Conservation (phyloP, 2,113 vertebrate species). For the Sciurus niger region DNA sequence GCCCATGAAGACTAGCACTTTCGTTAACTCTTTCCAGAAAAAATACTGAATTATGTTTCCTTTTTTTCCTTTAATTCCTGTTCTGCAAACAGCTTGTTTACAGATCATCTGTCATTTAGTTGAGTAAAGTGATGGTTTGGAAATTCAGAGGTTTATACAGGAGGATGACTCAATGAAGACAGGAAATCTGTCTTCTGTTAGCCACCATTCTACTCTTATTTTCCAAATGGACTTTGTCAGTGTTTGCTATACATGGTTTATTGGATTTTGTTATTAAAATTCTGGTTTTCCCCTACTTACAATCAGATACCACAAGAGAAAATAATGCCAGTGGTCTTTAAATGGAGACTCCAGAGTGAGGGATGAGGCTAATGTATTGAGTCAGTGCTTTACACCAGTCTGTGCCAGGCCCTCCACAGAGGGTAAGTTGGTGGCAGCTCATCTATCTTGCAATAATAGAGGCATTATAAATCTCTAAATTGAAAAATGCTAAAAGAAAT, state of each 20-base stretch:
- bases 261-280: slow-evolving; percentile 57
- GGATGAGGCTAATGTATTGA: slow-evolving; percentile 76
- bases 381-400: slow-evolving; percentile 80
- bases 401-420: neutral
- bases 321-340: slow-evolving; percentile 62
- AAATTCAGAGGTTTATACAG: slow-evolving; percentile 57
- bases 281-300: slow-evolving; percentile 73
- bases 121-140: slow-evolving; percentile 5
- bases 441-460: slow-evolving; percentile 23
- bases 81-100: slow-evolving; percentile 29
- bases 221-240: slow-evolving; percentile 62
- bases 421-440: too few species aligned
- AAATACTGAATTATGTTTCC: neutral
- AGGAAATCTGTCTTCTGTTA: slow-evolving; percentile 53
- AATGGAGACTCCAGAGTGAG: slow-evolving; percentile 54
- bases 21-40: neutral
- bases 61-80: slow-evolving; percentile 29
- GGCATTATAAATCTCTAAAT: slow-evolving; percentile 48
- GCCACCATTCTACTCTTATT: neutral
- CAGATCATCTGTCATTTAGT: neutral
- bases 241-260: neutral
- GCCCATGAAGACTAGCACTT: neutral
- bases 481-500: neutral
- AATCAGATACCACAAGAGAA: slow-evolving; percentile 57
- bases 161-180: slow-evolving; percentile 63